phyloP scores from a whole-genome alignment of 2,888 invertebrate species.

The Synanthedon myopaeformis region DNA sequence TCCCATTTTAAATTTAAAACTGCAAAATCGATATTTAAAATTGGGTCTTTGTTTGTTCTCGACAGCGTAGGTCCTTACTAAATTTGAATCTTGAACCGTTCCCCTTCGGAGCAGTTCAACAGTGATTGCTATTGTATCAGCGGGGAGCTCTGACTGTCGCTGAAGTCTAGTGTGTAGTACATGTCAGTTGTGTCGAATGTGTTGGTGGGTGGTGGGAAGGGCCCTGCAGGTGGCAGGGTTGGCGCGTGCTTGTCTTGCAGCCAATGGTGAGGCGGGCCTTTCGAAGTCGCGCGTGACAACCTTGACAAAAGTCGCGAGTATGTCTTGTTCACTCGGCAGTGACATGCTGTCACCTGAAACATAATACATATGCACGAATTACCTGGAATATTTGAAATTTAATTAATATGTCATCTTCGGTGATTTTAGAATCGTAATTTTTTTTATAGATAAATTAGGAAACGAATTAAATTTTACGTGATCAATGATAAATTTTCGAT shows the following conservation, averaged over 20 bases:
- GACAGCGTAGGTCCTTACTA: constrained; percentile 14
- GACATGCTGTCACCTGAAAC: constrained; percentile 79
- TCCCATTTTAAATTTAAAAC: too few species aligned
- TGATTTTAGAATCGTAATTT: too few species aligned
- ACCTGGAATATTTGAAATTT: too few species aligned
- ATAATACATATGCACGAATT: neutral
- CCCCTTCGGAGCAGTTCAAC: constrained; percentile 59
- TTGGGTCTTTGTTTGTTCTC: too few species aligned
- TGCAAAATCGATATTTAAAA: too few species aligned
- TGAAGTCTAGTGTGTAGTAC: constrained; percentile 83
- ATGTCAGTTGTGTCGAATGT: constrained; percentile 78
- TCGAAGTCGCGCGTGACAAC: constrained; percentile 46
- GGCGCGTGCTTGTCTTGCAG: constrained; percentile 67
- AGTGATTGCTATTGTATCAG: constrained; percentile 76
- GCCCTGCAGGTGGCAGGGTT: constrained; percentile 23
- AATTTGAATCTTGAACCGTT: constrained; percentile 60
- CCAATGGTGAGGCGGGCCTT: constrained; percentile 67
- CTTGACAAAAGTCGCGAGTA: constrained; percentile 75
- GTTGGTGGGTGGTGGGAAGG: constrained; percentile 37
- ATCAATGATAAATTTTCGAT: too few species aligned
- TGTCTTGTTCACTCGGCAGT: constrained; percentile 83
- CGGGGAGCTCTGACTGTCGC: constrained; percentile 81
- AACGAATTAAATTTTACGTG: too few species aligned
- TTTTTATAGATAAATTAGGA: too few species aligned
- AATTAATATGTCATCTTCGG: too few species aligned